phyloP scores from a whole-genome alignment of 2,888 invertebrate genomes.

The Baccha elongata region DNA sequence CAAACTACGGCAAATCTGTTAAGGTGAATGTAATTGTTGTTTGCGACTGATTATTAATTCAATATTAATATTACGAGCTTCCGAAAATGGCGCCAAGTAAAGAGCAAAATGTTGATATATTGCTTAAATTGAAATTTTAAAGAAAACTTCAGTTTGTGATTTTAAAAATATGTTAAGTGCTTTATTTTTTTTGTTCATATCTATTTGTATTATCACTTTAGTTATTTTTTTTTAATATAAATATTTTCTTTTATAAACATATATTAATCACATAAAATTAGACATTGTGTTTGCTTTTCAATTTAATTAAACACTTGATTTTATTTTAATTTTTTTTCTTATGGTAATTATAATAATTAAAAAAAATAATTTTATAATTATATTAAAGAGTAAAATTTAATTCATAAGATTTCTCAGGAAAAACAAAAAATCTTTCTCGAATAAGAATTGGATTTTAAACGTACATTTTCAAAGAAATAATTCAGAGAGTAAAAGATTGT shows the following conservation, averaged over 20 bases:
- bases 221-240: slow-evolving; percentile 31
- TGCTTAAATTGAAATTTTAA: neutral
- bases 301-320: slow-evolving; percentile 18
- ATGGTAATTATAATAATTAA: slow-evolving; percentile 33
- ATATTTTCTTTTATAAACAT: slow-evolving; percentile 31
- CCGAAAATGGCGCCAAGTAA: no score
- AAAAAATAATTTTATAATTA: slow-evolving; percentile 25
- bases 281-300: slow-evolving; percentile 23
- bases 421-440: slow-evolving; percentile 34
- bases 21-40: no score
- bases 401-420: slow-evolving; percentile 34
- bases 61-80: no score
- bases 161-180: slow-evolving; percentile 63
- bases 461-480: no score
- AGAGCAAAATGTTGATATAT: no score
- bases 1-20: no score
- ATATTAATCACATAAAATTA: slow-evolving; percentile 46
- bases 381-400: slow-evolving; percentile 38
- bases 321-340: neutral
- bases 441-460: neutral
- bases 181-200: slow-evolving; percentile 24
- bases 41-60: no score
- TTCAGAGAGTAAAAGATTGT: no score
- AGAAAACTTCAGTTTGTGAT: slow-evolving; percentile 29
- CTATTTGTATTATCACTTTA: slow-evolving; percentile 57